Evolutionary conservation across 2,888 invertebrate genomes (phyloP).

Genomic region (Rhabditoides inermis): DNA sequence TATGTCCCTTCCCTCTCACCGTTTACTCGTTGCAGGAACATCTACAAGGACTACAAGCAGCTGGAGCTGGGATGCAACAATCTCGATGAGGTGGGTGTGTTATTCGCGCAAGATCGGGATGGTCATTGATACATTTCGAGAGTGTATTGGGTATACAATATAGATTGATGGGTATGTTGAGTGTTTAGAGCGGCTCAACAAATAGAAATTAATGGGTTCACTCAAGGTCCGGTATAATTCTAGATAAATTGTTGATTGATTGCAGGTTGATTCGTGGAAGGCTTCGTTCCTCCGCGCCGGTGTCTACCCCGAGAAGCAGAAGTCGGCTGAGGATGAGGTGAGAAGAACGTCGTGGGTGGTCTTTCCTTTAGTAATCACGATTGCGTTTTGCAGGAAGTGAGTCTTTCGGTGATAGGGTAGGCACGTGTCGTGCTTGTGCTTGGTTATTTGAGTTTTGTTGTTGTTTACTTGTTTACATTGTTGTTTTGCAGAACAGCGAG

Average conservation of each 20-base stretch:
- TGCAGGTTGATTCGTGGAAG: slow-evolving; percentile 95
- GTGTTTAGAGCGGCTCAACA: too few relatives aligned
- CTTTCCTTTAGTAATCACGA: not conserved
- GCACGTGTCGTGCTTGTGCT: slow-evolving; percentile 5
- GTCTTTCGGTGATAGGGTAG: slow-evolving; percentile 5
- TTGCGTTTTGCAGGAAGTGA: slow-evolving; percentile 12
- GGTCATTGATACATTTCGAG: not conserved
- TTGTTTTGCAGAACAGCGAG: slow-evolving; percentile 2
- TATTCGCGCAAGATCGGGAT: not conserved
- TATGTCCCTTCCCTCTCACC: not conserved
- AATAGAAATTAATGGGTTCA: too few relatives aligned
- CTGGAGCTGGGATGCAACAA: slow-evolving; percentile 93
- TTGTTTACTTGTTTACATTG: slow-evolving; percentile 5
- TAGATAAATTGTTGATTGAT: too few relatives aligned
- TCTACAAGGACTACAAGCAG: slow-evolving; percentile 86
- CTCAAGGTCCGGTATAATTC: too few relatives aligned
- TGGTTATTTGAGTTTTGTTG: slow-evolving; percentile 3
- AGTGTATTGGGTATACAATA: too few relatives aligned
- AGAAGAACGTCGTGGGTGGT: slow-evolving; percentile 3
- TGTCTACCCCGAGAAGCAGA: slow-evolving; percentile 87
- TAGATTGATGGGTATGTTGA: not conserved
- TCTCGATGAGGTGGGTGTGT: slow-evolving; percentile 51
- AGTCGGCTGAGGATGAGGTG: slow-evolving; percentile 44
- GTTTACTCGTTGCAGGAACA: slow-evolving; percentile 54
- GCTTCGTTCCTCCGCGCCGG: slow-evolving; percentile 96